Conservation (phyloP, 2,797 vertebrate genomes). For the Galagoides demidoff region DNA sequence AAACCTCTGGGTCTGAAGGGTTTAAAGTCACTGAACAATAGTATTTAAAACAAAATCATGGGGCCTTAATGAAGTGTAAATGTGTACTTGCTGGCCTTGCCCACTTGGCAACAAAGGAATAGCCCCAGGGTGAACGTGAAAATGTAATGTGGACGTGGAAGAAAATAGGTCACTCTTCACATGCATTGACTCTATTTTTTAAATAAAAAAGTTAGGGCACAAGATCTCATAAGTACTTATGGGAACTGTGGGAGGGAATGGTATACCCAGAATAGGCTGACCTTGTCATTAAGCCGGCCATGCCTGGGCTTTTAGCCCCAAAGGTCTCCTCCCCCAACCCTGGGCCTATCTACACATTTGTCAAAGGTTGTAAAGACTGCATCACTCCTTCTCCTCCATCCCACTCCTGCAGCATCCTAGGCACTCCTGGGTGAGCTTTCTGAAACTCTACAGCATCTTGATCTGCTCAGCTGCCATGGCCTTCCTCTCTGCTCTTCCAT, state of each 20-base stretch:
- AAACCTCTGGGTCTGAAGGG: background rate
- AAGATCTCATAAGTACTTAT: background rate
- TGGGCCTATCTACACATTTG: background rate
- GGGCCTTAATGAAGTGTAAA: background rate
- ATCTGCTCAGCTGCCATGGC: background rate
- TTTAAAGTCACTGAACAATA: background rate
- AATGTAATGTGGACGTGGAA: constrained; percentile 39
- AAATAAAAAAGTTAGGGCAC: background rate
- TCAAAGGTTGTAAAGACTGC: background rate
- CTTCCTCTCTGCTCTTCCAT: no score
- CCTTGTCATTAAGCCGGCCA: background rate
- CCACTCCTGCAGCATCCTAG: background rate
- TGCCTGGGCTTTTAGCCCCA: no score
- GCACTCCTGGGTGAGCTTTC: background rate
- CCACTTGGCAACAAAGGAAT: constrained; percentile 17
- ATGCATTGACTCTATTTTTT: constrained; percentile 31
- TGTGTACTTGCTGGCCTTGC: constrained; percentile 1
- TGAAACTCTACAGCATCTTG: background rate
- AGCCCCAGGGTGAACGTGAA: constrained; percentile 26
- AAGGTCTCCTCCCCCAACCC: background rate
- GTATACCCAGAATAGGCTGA: background rate
- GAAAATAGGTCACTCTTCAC: constrained; percentile 59
- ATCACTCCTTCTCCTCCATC: background rate
- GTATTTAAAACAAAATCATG: constrained; percentile 13
- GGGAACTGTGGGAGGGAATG: background rate